Percentiles rank a stretch among this genome's conserved stretches.
These are phyloP conservation scores for Drosophila ercepeae DNA, from an alignment of 1,140 invertebrate genomes.

Conservation along the genomic window DNA sequence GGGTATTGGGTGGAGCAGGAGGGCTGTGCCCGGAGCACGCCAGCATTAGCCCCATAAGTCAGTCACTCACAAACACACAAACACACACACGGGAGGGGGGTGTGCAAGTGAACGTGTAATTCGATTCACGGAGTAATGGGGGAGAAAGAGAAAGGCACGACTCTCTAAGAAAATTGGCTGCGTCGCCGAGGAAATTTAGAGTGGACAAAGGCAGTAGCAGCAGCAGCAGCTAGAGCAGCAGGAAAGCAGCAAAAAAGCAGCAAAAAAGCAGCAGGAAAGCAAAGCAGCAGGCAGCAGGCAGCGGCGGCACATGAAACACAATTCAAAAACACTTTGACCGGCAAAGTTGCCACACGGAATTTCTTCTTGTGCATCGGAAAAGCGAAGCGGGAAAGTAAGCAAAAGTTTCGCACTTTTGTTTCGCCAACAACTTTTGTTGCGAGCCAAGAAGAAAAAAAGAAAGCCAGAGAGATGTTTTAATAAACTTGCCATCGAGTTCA, in stretches of 20 bases:
- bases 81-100: constrained; percentile 15
- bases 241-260: constrained; percentile 7
- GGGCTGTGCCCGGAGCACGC: constrained; percentile 43
- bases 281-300: constrained; percentile 30
- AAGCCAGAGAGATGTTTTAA: constrained; percentile 58
- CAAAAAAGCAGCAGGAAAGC: constrained; percentile 9
- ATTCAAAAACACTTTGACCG: constrained; percentile 83
- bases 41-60: constrained; percentile 76
- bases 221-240: constrained; percentile 10
- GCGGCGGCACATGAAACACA: constrained; percentile 73
- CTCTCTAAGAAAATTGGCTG: constrained; percentile 76
- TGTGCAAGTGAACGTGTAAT: constrained; percentile 56
- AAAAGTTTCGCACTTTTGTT: constrained; percentile 61
- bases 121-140: constrained; percentile 59
- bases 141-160: constrained; percentile 36
- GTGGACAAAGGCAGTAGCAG: constrained; percentile 59
- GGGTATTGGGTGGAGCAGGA: neutral
- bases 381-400: constrained; percentile 45
- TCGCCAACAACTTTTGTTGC: constrained; percentile 62
- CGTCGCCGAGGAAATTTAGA: constrained; percentile 68
- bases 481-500: constrained; percentile 73
- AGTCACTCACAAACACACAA: constrained; percentile 56
- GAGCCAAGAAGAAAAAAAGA: neutral
- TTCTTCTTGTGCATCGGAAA: constrained; percentile 67
- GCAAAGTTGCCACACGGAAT: constrained; percentile 82